Evolutionary conservation across 2,113 vertebrate species (phyloP).

Genomic region (Brienomyrus brachyistius): DNA sequence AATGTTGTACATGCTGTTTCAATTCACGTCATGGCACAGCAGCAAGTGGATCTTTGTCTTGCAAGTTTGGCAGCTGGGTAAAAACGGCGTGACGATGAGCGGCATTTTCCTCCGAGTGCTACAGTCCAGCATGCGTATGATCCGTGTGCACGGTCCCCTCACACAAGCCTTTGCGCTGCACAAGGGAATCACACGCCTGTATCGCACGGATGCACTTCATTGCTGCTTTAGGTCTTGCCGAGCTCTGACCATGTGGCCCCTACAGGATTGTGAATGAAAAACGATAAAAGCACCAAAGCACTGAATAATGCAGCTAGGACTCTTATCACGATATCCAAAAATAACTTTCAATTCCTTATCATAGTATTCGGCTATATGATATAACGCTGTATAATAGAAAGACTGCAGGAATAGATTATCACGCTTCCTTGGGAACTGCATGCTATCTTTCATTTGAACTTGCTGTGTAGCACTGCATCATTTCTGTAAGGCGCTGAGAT

Average conservation of each 20-base stretch:
- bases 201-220: not conserved
- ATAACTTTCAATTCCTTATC: conserved; percentile 3
- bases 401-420: not conserved
- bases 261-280: not conserved
- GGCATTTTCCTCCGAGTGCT: not conserved
- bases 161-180: not conserved
- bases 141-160: not conserved
- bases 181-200: not conserved
- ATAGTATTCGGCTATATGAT: not conserved
- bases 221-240: not conserved
- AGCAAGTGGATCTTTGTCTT: not conserved
- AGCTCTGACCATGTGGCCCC: not conserved
- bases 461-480: not conserved
- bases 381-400: not conserved
- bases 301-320: not conserved
- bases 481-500: not conserved
- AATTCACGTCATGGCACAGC: not conserved
- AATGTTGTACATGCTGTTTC: not conserved
- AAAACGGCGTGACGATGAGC: not conserved
- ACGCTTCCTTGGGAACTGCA: not conserved
- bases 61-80: not conserved
- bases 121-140: not conserved
- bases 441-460: conserved; percentile 4
- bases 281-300: not conserved
- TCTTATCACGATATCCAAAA: conserved; percentile 1